phyloP scores from a whole-genome alignment of 2,113 vertebrate genomes.

The Anthoscopus minutus region DNA sequence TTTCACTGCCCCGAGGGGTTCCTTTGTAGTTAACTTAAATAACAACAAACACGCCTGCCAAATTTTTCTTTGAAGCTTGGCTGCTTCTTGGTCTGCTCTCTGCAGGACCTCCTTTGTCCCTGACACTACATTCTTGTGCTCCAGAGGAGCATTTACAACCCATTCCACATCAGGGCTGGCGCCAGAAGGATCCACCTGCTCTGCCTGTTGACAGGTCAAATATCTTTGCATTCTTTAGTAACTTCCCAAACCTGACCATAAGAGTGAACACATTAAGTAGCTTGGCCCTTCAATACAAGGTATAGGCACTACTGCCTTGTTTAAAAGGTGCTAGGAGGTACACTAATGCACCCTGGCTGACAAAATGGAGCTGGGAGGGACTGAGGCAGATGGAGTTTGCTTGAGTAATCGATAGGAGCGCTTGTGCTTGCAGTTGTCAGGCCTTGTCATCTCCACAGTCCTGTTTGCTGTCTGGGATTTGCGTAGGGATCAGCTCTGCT shows the following conservation, averaged over 20 bases:
- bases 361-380: fast-evolving
- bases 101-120: background rate
- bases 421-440: background rate
- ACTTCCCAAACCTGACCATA: background rate
- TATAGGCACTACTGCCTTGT: background rate
- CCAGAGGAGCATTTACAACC: background rate
- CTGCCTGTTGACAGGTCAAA: background rate
- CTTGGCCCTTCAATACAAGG: background rate
- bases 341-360: background rate
- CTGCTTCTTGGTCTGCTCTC: background rate
- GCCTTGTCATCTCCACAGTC: fast-evolving
- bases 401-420: fast-evolving
- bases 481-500: background rate
- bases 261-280: background rate
- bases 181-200: background rate
- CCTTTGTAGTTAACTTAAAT: slow-evolving; percentile 9
- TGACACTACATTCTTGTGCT: background rate
- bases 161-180: background rate
- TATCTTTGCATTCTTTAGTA: background rate
- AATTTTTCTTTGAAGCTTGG: background rate
- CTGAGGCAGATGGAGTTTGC: background rate
- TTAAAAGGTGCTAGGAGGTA: background rate
- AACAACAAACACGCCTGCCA: background rate
- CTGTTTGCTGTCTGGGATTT: background rate
- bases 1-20: background rate